Percentiles rank a stretch among this genome's conserved stretches.
These are phyloP conservation scores for Eulithis prunata DNA, from an alignment of 2,888 invertebrate genomes.

Conservation along the genomic window DNA sequence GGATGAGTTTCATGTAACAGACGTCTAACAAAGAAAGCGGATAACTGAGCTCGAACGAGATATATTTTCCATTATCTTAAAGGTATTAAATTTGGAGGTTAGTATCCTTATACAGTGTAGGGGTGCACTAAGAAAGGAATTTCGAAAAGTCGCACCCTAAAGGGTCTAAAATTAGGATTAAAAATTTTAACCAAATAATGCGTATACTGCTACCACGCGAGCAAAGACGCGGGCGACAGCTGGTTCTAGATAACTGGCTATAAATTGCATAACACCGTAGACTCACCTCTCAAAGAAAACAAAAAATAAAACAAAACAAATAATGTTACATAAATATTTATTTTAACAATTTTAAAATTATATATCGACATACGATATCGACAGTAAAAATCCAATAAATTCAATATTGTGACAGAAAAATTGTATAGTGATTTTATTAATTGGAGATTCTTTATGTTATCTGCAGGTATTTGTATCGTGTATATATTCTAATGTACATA, in stretches of 20 bases:
- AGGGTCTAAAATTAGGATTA: no score
- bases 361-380: slow-evolving; percentile 65
- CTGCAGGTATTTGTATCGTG: slow-evolving; percentile 30
- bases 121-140: no score
- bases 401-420: slow-evolving; percentile 62
- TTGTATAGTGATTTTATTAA: slow-evolving; percentile 48
- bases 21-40: slow-evolving; percentile 72
- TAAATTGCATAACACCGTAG: slow-evolving; percentile 83
- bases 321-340: slow-evolving; percentile 81
- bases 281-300: slow-evolving; percentile 59
- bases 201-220: no score
- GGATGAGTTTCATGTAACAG: slow-evolving; percentile 64
- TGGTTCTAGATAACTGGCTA: slow-evolving; percentile 52
- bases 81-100: no score
- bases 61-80: slow-evolving; percentile 27
- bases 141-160: no score
- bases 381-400: slow-evolving; percentile 57
- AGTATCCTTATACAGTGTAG: no score
- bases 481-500: slow-evolving; percentile 56
- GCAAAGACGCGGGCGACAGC: no score
- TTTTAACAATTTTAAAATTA: slow-evolving; percentile 74
- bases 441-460: slow-evolving; percentile 68
- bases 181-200: no score
- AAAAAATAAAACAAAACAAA: slow-evolving; percentile 70
- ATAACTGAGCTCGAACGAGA: slow-evolving; percentile 24